Evolutionary conservation across 2,113 vertebrate species (phyloP), one percentile per base, ranked within the genome.

Genomic region (Cinclus cinclus): DNA sequence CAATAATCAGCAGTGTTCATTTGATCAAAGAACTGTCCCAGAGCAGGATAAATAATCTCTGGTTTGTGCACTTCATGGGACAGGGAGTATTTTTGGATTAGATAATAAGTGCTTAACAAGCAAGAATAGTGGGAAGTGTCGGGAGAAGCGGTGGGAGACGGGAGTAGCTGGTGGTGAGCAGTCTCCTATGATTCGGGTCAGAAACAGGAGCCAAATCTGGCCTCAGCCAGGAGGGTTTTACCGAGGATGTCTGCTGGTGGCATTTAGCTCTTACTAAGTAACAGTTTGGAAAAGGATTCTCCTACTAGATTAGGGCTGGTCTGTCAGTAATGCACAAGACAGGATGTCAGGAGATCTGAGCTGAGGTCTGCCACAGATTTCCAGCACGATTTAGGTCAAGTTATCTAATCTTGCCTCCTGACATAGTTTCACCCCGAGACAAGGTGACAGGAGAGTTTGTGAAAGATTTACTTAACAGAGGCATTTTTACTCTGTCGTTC

Each of bases 341-440:
- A 96, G 93, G 96, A 96, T 95, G 94, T 96, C 83, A 92, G 92
- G 88, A 92, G 92, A 94, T 95, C 92, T 84, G 93, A 81, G 80
- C 92, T 86, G 76, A 96, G 93, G 76, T 87, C 93, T 96, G 88
- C 95, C 95, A 84, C 92, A 94, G 95, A 93, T 96, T 97, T 92
- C 88, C 95, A 93, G 62, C n/a, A 60, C 31, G 83, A 96, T 96
- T 93, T 96, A 96, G 96, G 95, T 92, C 95, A 96, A 96, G 87
- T 96, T 95, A 97, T 96, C 94, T 96, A 96, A 97, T 95, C 94
- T 96, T 77, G 83, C 95, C 92, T 78, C 88, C 93, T 94, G 94
- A 96, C 94, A 95, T 85, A 78, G 76, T 91, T 95, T 96, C 86
- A 94, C 86, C 92, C 86, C 3, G 0, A 73, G 84, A 94, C 87